Evolutionary conservation across 2,113 vertebrate genomes (phyloP).

Genomic region (Crotalus horridus): DNA sequence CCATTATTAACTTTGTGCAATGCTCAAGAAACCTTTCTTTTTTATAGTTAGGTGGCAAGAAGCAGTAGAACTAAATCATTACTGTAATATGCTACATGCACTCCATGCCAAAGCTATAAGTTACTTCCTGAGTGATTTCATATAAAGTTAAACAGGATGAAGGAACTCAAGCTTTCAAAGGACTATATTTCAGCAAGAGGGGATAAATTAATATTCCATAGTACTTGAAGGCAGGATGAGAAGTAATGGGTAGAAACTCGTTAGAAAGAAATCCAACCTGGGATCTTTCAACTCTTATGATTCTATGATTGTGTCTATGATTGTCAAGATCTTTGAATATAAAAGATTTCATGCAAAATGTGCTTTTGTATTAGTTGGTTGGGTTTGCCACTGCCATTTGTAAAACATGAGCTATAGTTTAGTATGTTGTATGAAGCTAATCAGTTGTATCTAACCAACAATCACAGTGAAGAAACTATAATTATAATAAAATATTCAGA

Average conservation of each 20-base stretch:
- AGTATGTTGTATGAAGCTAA: not conserved
- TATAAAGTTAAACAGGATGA: not conserved
- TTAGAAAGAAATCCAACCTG: not conserved
- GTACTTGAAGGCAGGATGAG: not conserved
- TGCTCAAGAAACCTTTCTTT: not conserved
- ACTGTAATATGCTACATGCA: not conserved
- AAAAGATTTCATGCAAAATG: not conserved
- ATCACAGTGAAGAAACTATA: not conserved
- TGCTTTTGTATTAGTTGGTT: not conserved
- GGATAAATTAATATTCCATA: not conserved
- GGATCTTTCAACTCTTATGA: not conserved
- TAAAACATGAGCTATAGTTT: not conserved
- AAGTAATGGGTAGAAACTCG: not conserved
- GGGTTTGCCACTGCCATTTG: not conserved
- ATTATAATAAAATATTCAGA: not conserved
- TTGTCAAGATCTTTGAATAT: not conserved
- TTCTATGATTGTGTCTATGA: not conserved
- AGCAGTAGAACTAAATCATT: not conserved
- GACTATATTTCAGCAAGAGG: not conserved
- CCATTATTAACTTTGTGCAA: not conserved
- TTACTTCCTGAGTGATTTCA: not conserved
- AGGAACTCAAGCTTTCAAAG: not conserved
- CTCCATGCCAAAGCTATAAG: not conserved
- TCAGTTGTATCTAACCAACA: not conserved
- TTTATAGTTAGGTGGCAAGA: not conserved